These are phyloP conservation scores for Rhagonycha lutea DNA, from an alignment of 2,888 invertebrate genomes.

Conservation along the genomic window DNA sequence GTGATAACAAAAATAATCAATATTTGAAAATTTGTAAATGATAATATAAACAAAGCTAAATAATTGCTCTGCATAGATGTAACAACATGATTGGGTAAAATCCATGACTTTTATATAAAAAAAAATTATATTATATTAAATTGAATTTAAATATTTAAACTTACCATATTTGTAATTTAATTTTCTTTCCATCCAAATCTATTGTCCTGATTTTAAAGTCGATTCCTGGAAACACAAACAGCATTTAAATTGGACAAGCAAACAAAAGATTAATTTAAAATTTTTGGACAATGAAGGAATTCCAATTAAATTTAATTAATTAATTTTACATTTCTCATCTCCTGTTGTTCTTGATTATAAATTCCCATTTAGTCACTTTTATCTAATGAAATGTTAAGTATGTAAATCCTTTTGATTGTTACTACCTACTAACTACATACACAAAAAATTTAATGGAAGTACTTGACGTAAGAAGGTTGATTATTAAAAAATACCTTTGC, in stretches of 20 bases:
- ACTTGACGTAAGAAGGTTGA: neutral
- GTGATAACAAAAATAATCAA: neutral
- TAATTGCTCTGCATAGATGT: neutral
- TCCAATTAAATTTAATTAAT: neutral
- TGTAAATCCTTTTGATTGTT: neutral
- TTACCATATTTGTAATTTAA: constrained; percentile 98
- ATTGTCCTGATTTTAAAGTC: constrained; percentile 99
- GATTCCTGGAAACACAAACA: constrained; percentile 75
- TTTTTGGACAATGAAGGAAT: neutral
- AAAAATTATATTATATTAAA: neutral
- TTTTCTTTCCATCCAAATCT: constrained; percentile 97
- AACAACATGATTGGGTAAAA: neutral
- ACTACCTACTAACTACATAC: neutral
- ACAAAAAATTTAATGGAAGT: neutral
- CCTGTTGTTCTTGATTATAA: neutral
- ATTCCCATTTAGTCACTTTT: neutral
- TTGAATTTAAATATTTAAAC: constrained; percentile 40
- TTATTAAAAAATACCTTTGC: neutral
- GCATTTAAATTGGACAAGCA: neutral
- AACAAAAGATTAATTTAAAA: neutral
- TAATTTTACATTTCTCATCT: neutral
- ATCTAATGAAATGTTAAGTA: neutral
- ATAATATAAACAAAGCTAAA: neutral
- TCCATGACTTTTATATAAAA: neutral
- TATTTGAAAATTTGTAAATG: neutral